Percentiles rank a stretch among this genome's conserved stretches.
Evolutionary conservation across 2,797 vertebrate species (phyloP).

Genomic region (Vespertilio murinus): DNA sequence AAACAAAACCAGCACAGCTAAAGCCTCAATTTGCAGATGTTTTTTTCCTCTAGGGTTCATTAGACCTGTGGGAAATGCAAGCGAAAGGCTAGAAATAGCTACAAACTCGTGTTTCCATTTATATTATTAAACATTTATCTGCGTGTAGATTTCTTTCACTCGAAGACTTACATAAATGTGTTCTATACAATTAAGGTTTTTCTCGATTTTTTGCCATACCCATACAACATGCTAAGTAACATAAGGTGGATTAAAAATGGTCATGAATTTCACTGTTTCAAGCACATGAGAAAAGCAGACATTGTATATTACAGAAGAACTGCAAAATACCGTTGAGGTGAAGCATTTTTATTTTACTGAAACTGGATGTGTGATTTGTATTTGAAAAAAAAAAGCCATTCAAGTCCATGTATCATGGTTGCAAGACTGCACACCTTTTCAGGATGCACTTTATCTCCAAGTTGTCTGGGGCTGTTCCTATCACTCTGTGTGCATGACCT

Average conservation of each 20-base stretch:
- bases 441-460: conserved; percentile 85
- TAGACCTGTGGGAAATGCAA: conserved; percentile 32
- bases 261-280: neutral
- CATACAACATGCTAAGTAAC: conserved; percentile 1
- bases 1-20: neutral
- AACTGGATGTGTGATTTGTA: conserved; percentile 86
- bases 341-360: conserved; percentile 70
- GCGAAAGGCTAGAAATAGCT: conserved; percentile 47
- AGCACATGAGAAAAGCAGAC: conserved; percentile 34
- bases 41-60: neutral
- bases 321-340: conserved; percentile 50
- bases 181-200: neutral
- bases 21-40: neutral
- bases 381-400: conserved; percentile 85
- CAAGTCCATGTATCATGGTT: conserved; percentile 84
- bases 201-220: neutral
- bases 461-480: conserved; percentile 94
- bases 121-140: conserved; percentile 39
- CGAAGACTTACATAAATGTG: neutral
- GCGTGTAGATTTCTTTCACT: neutral
- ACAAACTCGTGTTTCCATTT: conserved; percentile 19
- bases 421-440: conserved; percentile 82
- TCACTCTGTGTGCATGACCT: conserved; percentile 96
- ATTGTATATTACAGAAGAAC: conserved; percentile 35
- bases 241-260: conserved; percentile 30